phyloP scores from a whole-genome alignment of 35 echinoderm and acorn worm genomes.

The Antedon bifida region DNA sequence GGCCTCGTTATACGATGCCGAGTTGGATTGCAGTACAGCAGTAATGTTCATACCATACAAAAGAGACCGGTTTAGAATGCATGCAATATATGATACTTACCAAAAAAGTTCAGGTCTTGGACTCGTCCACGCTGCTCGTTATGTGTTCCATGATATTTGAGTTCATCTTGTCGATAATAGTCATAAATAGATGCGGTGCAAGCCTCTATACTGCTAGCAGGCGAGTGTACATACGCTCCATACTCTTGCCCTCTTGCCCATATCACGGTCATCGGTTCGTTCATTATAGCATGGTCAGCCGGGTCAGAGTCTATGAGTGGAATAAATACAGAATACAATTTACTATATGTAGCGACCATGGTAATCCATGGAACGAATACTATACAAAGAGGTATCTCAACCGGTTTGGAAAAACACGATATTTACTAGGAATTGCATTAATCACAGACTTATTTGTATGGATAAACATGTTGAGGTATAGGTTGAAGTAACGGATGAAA shows the following conservation, averaged over 20 bases:
- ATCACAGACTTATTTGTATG: too few relatives aligned
- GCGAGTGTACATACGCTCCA: conserved; percentile 41
- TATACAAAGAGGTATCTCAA: too few relatives aligned
- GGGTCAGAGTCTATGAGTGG: conserved; percentile 10
- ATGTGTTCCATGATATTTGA: conserved; percentile 72
- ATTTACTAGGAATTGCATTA: too few relatives aligned
- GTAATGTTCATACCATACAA: not conserved
- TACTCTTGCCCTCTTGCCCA: conserved; percentile 77
- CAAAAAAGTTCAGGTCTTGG: conserved; percentile 50
- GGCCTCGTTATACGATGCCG: too few relatives aligned
- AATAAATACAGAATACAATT: not conserved
- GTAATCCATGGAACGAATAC: too few relatives aligned
- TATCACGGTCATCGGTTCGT: conserved; percentile 35
- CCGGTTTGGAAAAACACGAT: too few relatives aligned
- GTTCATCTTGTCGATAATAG: conserved; percentile 62
- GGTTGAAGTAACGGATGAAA: too few relatives aligned
- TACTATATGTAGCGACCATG: too few relatives aligned
- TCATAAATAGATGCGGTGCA: conserved; percentile 36
- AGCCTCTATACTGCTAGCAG: conserved; percentile 50
- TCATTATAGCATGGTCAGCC: conserved; percentile 46
- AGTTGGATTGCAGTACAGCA: too few relatives aligned
- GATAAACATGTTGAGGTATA: too few relatives aligned
- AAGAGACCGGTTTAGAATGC: not conserved
- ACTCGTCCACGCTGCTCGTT: conserved; percentile 32
- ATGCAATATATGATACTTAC: conserved; percentile 22